These are phyloP conservation scores for Tyrannus savana DNA, from an alignment of 2,113 vertebrate species.

Conservation along the genomic window DNA sequence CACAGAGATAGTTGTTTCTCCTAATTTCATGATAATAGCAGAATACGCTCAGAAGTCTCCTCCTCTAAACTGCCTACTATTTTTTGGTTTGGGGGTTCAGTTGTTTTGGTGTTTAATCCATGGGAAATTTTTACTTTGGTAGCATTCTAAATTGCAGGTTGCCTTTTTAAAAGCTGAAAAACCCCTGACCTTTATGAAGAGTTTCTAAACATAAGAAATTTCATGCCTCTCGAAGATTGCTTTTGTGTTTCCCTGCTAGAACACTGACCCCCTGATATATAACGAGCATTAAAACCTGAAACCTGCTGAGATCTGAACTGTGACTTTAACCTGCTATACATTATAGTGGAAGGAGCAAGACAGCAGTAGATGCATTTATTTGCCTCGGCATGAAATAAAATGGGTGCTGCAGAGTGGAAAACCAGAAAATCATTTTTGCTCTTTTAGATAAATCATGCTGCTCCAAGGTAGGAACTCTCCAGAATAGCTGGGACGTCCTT, in stretches of 20 bases:
- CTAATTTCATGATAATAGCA: constrained; percentile 36
- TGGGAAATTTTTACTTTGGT: neutral
- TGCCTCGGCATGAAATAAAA: constrained; percentile 57
- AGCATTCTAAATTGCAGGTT: neutral
- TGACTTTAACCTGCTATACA: constrained; percentile 38
- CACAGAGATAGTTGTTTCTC: constrained; percentile 25
- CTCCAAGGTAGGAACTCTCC: neutral
- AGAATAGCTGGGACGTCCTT: neutral
- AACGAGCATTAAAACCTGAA: constrained; percentile 59
- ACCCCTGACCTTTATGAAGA: neutral
- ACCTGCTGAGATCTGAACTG: constrained; percentile 65
- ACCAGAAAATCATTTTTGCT: constrained; percentile 36
- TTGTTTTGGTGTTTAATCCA: neutral
- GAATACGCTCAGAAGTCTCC: neutral
- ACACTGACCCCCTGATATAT: constrained; percentile 51
- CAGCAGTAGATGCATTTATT: constrained; percentile 48
- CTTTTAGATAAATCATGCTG: constrained; percentile 27
- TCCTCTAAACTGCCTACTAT: neutral
- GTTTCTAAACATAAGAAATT: constrained; percentile 41
- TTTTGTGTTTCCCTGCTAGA: constrained; percentile 45
- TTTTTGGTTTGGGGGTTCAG: neutral
- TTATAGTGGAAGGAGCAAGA: constrained; percentile 9
- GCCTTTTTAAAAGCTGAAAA: neutral
- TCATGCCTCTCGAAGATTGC: constrained; percentile 28
- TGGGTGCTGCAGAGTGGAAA: constrained; percentile 55